Evolutionary conservation across 1,140 invertebrate species (phyloP).

Genomic region (Saccostrea echinata): DNA sequence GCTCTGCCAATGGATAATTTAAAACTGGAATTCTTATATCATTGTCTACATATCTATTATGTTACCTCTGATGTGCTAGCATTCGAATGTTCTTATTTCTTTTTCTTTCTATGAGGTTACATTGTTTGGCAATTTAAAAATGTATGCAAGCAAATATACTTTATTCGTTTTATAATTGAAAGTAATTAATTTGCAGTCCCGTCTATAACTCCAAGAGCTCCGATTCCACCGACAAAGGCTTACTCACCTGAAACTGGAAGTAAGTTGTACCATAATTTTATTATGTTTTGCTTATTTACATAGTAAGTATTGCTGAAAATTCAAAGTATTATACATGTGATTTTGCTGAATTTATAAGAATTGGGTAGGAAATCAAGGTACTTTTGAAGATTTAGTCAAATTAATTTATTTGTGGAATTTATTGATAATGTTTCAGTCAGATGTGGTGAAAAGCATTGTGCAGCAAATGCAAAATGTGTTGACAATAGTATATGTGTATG

Average conservation of each 20-base stretch:
- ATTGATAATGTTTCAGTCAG: background rate
- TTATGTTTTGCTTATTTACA: background rate
- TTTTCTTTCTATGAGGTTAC: too few species aligned
- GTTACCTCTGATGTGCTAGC: too few species aligned
- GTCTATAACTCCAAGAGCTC: background rate
- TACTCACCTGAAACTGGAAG: background rate
- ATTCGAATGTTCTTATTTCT: too few species aligned
- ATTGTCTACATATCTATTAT: too few species aligned
- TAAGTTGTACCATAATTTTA: background rate
- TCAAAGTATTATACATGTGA: too few species aligned
- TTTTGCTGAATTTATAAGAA: too few species aligned
- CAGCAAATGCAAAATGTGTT: constrained; percentile 33
- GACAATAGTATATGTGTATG: constrained; percentile 39
- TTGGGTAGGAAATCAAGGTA: background rate
- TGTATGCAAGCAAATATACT: too few species aligned
- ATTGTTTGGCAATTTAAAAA: too few species aligned
- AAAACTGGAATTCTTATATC: too few species aligned
- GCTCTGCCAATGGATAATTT: too few species aligned
- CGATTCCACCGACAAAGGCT: background rate
- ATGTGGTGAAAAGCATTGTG: constrained; percentile 26
- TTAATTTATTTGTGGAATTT: background rate
- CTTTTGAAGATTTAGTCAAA: background rate
- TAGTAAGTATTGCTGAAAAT: too few species aligned
- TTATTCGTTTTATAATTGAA: too few species aligned
- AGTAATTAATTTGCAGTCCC: background rate